Conservation (phyloP, 2,797 vertebrate genomes). For the Rhodeus uyekii region DNA sequence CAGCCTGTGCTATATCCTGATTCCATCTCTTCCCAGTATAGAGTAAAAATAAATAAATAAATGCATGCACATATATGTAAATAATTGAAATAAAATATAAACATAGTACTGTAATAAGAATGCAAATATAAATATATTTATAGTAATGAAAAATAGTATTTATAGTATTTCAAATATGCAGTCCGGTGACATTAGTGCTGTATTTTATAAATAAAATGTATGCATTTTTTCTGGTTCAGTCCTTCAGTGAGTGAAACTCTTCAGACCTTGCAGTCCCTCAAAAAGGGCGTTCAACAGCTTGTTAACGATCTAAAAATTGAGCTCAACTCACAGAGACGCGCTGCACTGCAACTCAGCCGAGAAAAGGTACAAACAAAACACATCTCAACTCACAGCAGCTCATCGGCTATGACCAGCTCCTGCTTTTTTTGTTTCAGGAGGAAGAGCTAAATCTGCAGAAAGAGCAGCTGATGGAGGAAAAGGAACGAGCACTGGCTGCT, state of each 20-base stretch:
- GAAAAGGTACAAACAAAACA: constrained; percentile 66
- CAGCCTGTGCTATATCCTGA: background rate
- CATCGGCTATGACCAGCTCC: background rate
- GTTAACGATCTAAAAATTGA: constrained; percentile 66
- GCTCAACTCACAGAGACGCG: constrained; percentile 65
- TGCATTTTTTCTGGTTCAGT: constrained; percentile 35
- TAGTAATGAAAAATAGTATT: background rate
- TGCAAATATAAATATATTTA: background rate
- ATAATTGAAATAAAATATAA: background rate
- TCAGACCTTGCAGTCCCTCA: constrained; percentile 62
- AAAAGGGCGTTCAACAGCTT: constrained; percentile 65
- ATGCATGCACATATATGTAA: background rate
- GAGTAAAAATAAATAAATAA: background rate
- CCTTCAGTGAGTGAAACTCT: constrained; percentile 64
- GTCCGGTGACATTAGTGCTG: background rate
- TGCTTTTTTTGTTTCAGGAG: constrained; percentile 65
- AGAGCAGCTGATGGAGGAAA: constrained; percentile 68
- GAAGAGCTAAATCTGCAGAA: constrained; percentile 67
- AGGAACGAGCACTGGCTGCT: constrained; percentile 64
- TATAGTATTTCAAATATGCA: background rate
- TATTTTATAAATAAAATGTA: background rate
- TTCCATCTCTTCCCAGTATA: background rate
- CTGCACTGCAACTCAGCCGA: constrained; percentile 59
- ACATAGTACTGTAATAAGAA: background rate
- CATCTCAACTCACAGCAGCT: background rate